Percentiles rank a stretch among this genome's conserved stretches.
phyloP scores from a whole-genome alignment of 1,140 invertebrate species.

The Drusus annulatus region DNA sequence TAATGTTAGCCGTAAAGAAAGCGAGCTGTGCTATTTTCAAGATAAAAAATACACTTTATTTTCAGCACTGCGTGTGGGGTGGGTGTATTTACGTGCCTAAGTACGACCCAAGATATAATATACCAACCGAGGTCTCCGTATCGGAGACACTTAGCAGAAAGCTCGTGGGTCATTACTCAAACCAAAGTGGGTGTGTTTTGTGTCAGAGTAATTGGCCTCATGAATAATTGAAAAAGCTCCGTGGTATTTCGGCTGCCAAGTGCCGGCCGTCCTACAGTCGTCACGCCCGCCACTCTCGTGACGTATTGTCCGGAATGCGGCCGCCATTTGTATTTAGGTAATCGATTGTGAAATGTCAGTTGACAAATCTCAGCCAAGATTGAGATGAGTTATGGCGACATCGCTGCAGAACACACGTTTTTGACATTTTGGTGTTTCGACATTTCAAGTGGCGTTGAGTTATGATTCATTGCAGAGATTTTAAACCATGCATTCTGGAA shows the following conservation, averaged over 20 bases:
- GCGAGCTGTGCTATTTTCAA: too few species aligned
- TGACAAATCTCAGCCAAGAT: constrained; percentile 30
- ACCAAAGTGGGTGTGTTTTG: constrained; percentile 45
- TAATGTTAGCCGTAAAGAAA: too few species aligned
- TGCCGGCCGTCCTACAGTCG: constrained; percentile 20
- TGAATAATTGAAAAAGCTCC: constrained; percentile 4
- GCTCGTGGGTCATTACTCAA: constrained; percentile 25
- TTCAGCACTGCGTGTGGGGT: not conserved
- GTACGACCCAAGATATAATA: not conserved
- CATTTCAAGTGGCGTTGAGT: constrained; percentile 20
- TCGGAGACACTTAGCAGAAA: constrained; percentile 37
- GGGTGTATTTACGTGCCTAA: not conserved
- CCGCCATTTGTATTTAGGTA: constrained; percentile 16
- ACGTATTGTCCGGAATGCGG: constrained; percentile 20
- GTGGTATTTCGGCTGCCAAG: not conserved
- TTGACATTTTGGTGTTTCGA: not conserved
- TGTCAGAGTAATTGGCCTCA: constrained; percentile 40
- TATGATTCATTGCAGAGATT: not conserved
- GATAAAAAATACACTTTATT: too few species aligned
- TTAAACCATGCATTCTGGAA: too few species aligned
- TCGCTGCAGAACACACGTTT: not conserved
- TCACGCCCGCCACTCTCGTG: not conserved
- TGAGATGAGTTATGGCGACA: constrained; percentile 21
- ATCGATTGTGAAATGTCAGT: constrained; percentile 31
- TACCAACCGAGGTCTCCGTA: not conserved